Base-by-base conservation (phyloP, 2,113 vertebrate species). In the Anhinga rufa region DNA sequence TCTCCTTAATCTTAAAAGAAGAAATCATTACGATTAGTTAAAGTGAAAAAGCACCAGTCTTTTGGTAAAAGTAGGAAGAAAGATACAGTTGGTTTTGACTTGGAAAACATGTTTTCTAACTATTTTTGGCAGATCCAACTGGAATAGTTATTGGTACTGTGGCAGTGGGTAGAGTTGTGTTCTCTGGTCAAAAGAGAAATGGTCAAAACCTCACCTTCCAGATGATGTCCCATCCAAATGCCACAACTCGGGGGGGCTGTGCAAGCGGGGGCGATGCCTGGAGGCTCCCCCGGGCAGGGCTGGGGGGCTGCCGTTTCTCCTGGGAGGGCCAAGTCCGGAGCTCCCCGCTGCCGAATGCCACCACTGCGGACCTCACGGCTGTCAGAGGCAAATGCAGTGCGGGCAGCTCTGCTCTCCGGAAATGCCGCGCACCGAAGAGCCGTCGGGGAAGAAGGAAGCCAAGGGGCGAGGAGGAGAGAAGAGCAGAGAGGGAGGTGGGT, bases 371-470 rank as follows among this genome's bases (percentile, higher is more conserved):
- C 46, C 46, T 48, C 34, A 6, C 7, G 7, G 14, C 38, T 34
- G 22, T 6, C 19, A 14, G 38, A 38, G 38, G 26, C 44, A n/a
- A 24, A 19, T 2, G 4, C 10, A 9, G 26, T 3, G 4, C 2
- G 18, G 14, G 10, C 28, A 4, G 26, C 25, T 29, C 16, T 9
- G 36, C 29, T 11, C 28, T 25, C n/a, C 42, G 26, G 31, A n/a
- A 31, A 9, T 5, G 19, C 2, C 3, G 12, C 34, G 15, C 49
- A 12, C 24, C 3, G 38, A 24, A 6, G 60, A 40, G 20, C 6
- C 7, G 10, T 6, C 5, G 26, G 26, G 40, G 8, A 49, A 8
- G 64, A 20, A 16, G 20, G 36, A 14, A 62, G 28, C 7, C 10
- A 32, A 40, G 42, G 18, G 34, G 29, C 38, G 13, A 34, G 55